Percentiles rank a stretch among this genome's conserved stretches.
These are phyloP conservation scores for Dendrocincla tyrannina DNA, from an alignment of 2,797 vertebrate species.

Conservation along the genomic window DNA sequence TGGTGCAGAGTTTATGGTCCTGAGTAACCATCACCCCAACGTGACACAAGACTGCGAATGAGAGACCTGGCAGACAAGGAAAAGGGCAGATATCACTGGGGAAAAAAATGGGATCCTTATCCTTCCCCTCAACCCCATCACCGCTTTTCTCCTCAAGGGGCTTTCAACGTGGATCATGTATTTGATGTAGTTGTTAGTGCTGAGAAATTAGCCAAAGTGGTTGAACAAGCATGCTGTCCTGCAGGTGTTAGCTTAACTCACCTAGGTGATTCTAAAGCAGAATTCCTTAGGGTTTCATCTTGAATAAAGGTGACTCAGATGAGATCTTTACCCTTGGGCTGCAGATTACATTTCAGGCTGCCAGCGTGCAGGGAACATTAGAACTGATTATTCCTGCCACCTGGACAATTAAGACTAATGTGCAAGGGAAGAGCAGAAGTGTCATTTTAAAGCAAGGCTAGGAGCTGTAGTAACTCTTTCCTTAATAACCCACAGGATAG, in stretches of 20 bases:
- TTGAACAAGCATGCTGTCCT: neutral
- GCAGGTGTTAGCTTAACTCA: neutral
- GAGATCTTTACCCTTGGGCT: neutral
- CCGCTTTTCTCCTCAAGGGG: neutral
- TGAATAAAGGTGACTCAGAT: neutral
- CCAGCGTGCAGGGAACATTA: neutral
- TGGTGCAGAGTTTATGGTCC: neutral
- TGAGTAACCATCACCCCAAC: neutral
- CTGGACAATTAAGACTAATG: neutral
- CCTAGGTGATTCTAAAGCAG: neutral
- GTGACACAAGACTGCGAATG: neutral
- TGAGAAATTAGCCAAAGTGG: neutral
- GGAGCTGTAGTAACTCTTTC: neutral
- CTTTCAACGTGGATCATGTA: neutral
- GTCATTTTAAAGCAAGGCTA: neutral
- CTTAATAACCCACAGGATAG: neutral
- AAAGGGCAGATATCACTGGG: neutral
- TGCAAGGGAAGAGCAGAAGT: neutral
- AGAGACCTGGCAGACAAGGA: neutral
- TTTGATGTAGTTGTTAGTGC: neutral
- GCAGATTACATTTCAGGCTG: neutral
- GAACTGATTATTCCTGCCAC: neutral
- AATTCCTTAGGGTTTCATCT: neutral
- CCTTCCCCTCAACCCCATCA: fast-evolving
- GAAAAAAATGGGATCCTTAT: neutral